A percentile compares a stretch with the other conserved stretches of the same genome.
Conservation (phyloP, 2,113 vertebrate species). For the Halcyon senegalensis region DNA sequence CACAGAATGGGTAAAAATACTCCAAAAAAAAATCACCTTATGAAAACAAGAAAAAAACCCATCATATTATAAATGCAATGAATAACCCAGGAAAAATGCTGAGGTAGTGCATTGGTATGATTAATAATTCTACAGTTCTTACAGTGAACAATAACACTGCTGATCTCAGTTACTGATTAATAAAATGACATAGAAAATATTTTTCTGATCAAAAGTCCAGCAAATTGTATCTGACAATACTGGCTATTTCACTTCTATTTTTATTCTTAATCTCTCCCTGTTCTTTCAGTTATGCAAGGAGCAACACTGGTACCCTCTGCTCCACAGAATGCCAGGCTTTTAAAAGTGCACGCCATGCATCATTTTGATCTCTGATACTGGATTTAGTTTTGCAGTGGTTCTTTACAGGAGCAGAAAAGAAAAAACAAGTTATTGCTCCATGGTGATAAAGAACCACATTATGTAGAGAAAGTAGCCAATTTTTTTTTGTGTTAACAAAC, state of each 20-base stretch:
- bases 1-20: neutral
- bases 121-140: neutral
- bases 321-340: neutral
- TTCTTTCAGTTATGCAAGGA: conserved; percentile 12
- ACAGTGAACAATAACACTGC: neutral
- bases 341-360: neutral
- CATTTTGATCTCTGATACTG: neutral
- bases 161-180: neutral
- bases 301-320: neutral
- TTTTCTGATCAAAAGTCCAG: conserved; percentile 54
- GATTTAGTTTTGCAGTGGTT: neutral
- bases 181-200: neutral
- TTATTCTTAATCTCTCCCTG: neutral
- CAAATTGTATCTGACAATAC: conserved; percentile 41
- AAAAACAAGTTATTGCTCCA: neutral
- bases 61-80: neutral
- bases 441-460: neutral
- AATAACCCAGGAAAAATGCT: neutral
- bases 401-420: neutral
- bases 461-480: neutral
- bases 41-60: neutral
- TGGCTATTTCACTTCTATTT: conserved; percentile 11
- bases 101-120: neutral
- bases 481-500: neutral
- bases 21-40: neutral